Base-by-base conservation (phyloP, 2,113 vertebrate genomes). In the Calonectris borealis region DNA sequence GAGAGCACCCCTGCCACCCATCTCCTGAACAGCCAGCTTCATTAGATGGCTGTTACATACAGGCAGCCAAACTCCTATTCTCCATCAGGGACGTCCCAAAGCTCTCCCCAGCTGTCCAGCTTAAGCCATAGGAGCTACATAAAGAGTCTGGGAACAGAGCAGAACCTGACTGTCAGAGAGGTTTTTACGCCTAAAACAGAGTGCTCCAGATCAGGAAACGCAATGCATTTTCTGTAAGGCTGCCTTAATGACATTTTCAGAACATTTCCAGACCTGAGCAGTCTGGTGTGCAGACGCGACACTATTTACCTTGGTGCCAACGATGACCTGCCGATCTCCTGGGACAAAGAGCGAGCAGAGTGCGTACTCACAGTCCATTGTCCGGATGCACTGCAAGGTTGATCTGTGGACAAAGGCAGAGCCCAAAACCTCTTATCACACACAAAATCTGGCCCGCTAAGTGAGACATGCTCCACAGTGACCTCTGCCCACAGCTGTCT, bases 321-420 rank as follows among this genome's bases (percentile, higher is more conserved):
- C 13, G 71, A 99, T 98, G 94, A 99, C 98, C 96, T 99, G 99
- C 61, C 99, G 96, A 93, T 99, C 99, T 80, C 99, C 99, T 0
- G 99, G 99, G 16, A 99, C 99, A 13, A 99, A 99, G 48, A 99
- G 97, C 0, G 99, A 99, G 97, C 99, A 99, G 46, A 99, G 99
- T 0, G 99, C 99, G 1, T 99, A 99, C 7, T 99, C 99, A 24
- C 99, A 99, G 13, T 97, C 96, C 99, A 99, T 99, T 0, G 99
- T 99, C 31, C 99, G 98, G 62, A 99, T 99, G 91, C 99, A 99
- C 97, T 99, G 99, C 97, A 99, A 97, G 1, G 99, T 99, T 0
- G 98, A 98, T 91, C 99, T 99, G 96, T 3, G 26, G 61, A 55
- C 54, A 88, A n/a, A 94, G 54, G 51, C 29, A 92, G 55, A 82